phyloP scores from a whole-genome alignment of 1,140 invertebrate genomes.

The Drosophila sp. region DNA sequence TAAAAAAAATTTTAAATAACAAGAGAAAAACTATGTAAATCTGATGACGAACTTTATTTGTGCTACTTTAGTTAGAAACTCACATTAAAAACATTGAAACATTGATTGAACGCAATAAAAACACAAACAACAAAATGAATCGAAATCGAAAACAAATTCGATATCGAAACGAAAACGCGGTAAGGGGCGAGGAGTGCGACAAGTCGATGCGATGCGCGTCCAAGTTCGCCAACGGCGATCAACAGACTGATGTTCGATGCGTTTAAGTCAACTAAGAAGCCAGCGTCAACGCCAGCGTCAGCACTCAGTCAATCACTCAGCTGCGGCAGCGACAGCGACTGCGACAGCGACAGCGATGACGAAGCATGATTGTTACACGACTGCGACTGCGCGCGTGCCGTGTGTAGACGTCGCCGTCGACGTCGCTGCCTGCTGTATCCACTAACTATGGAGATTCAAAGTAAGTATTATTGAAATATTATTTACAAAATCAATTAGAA shows the following conservation, averaged over 20 bases:
- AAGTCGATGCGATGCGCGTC: conserved; percentile 52
- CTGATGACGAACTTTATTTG: background rate
- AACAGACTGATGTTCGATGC: conserved; percentile 68
- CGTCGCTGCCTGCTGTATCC: background rate
- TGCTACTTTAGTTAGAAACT: conserved; percentile 6
- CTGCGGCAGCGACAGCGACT: background rate
- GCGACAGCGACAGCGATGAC: conserved; percentile 2
- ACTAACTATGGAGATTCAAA: too few species aligned
- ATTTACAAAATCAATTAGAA: too few species aligned
- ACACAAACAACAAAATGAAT: conserved; percentile 51
- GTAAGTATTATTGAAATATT: too few species aligned
- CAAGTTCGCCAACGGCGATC: conserved; percentile 74
- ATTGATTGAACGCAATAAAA: conserved; percentile 3
- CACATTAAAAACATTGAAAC: conserved; percentile 34
- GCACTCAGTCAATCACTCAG: background rate
- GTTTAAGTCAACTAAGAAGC: conserved; percentile 40
- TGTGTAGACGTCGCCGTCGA: conserved; percentile 7
- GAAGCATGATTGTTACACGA: conserved; percentile 59
- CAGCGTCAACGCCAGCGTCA: background rate
- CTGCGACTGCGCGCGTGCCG: conserved; percentile 69
- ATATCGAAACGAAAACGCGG: background rate
- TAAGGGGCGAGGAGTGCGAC: background rate
- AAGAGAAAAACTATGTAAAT: background rate
- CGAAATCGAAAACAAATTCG: background rate
- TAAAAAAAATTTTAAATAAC: too few species aligned